phyloP scores from a whole-genome alignment of 2,888 invertebrate species.

The Meteorus colon region DNA sequence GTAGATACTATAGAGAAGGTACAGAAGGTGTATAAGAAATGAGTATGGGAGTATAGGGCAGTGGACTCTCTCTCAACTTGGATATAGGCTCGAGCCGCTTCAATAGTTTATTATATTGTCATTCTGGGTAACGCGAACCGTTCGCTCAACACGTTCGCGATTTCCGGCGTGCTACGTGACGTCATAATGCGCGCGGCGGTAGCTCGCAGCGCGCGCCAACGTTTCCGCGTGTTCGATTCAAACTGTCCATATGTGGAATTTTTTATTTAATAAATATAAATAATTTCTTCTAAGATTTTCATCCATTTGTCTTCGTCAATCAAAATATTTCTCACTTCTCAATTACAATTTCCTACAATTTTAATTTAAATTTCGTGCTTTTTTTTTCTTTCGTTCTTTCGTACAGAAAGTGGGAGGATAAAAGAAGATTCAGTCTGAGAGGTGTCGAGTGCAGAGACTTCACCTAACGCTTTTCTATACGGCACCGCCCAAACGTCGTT shows the following conservation, averaged over 20 bases:
- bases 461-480: constrained; percentile 18
- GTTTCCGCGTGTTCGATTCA: constrained; percentile 34
- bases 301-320: neutral
- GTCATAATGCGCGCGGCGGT: constrained; percentile 59
- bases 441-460: constrained; percentile 29
- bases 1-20: neutral
- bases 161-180: constrained; percentile 71
- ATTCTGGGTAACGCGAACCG: constrained; percentile 65
- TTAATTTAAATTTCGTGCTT: too few species aligned
- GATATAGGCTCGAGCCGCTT: constrained; percentile 12
- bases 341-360: too few species aligned
- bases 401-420: neutral
- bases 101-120: constrained; percentile 60
- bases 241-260: constrained; percentile 14
- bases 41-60: constrained; percentile 4
- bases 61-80: constrained; percentile 17
- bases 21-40: neutral
- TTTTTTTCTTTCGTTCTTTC: constrained; percentile 1
- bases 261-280: neutral
- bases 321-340: too few species aligned
- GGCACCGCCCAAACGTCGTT: constrained; percentile 71
- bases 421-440: neutral
- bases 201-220: constrained; percentile 25
- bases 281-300: neutral
- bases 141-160: constrained; percentile 67